A percentile compares a stretch with the other conserved stretches of the same genome.
Conservation (phyloP, 2,888 invertebrate species). For the Escarpia spicata region DNA sequence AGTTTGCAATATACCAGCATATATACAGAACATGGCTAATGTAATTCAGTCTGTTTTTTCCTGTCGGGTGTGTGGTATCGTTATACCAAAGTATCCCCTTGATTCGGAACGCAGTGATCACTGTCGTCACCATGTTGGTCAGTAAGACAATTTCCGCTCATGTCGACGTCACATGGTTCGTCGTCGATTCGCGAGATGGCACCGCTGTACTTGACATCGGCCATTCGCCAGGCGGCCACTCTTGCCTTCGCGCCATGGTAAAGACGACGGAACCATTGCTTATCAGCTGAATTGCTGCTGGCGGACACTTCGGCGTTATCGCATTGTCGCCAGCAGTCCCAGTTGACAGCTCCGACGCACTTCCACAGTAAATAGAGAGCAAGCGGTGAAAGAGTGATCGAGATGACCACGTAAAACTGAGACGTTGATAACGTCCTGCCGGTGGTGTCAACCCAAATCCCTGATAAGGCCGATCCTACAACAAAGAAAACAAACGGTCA, state of each 20-base stretch:
- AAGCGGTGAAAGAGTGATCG: background rate
- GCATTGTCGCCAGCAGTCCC: background rate
- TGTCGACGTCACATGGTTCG: background rate
- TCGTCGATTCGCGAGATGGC: background rate
- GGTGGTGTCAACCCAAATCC: too few relatives aligned
- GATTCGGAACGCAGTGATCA: background rate
- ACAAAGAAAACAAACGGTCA: too few relatives aligned
- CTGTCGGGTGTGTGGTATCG: too few relatives aligned
- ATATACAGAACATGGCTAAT: too few relatives aligned
- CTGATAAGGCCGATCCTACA: too few relatives aligned
- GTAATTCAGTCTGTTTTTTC: too few relatives aligned
- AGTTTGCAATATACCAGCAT: too few relatives aligned
- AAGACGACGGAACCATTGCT: background rate
- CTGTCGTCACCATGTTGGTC: background rate
- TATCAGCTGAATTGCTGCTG: background rate
- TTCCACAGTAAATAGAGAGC: background rate
- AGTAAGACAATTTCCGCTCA: background rate
- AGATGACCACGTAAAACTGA: background rate
- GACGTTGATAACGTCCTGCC: too few relatives aligned
- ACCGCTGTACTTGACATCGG: background rate
- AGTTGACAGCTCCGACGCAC: background rate
- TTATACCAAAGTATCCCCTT: background rate
- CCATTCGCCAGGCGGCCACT: background rate
- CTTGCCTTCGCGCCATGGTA: background rate
- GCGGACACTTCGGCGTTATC: background rate